Percentiles rank a stretch among this genome's conserved stretches.
phyloP scores from a whole-genome alignment of 2,888 invertebrate genomes.

The Acheta domesticus region DNA sequence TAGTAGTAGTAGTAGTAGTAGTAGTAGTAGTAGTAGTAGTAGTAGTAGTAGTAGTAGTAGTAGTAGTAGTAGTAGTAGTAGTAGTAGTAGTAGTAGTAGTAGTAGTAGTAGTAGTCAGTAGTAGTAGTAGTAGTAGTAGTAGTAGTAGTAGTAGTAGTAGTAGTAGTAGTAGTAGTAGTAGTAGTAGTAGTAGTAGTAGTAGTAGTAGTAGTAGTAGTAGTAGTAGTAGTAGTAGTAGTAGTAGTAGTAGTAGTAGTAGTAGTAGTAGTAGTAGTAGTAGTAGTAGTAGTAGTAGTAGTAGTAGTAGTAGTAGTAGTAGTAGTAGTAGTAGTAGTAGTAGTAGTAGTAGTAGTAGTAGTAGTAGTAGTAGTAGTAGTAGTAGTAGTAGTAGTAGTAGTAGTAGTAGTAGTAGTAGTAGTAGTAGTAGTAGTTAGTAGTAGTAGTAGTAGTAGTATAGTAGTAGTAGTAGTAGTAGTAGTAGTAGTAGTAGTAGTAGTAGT shows the following conservation, averaged over 20 bases:
- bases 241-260: background rate
- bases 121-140: constrained; percentile 21
- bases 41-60: background rate
- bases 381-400: constrained; percentile 1
- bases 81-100: background rate
- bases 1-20: constrained; percentile 21
- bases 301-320: background rate
- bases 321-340: constrained; percentile 3
- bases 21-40: constrained; percentile 18
- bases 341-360: constrained; percentile 11
- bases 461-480: too few species aligned
- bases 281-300: constrained; percentile 18
- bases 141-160: background rate
- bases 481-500: constrained; percentile 23
- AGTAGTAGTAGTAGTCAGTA: too few species aligned
- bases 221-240: background rate
- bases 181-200: constrained; percentile 18
- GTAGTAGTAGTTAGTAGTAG: too few species aligned
- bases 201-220: constrained; percentile 3
- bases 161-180: constrained; percentile 21
- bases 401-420: constrained; percentile 22
- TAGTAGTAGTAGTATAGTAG: too few species aligned
- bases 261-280: constrained; percentile 3
- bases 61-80: constrained; percentile 3
- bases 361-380: constrained; percentile 3